Evolutionary conservation across 2,797 vertebrate genomes (phyloP), one percentile per base, ranked within the genome.

Genomic region (Sebastiscus albofasciatus): DNA sequence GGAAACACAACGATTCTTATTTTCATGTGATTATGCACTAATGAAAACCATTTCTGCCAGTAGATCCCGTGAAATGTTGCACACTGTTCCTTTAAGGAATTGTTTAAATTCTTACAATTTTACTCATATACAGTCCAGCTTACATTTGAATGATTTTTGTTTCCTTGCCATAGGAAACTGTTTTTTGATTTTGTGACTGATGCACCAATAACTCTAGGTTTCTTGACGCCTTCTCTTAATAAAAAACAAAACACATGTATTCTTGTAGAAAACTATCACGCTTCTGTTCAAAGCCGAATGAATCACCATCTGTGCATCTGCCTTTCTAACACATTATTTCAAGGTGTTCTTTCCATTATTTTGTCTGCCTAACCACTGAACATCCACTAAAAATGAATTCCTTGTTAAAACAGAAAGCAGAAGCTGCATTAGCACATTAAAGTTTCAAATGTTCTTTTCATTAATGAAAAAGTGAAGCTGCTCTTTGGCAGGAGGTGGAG

Each of bases 341-440:
- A 59, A 49, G 16, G 22, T 13, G 16, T 54, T 39, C 59, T 72
- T 66, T 64, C 60, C 6, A 14, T 59, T 29, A 31, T 77, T 67
- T 58, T 26, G 52, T 13, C 34, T 33, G 6, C 14, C 8, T 9
- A 34, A 42, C 4, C 7, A 55, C 22, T 62, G 16, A 81, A 42
- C 34, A 67, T 33, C 13, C 55, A 52, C 33, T 71, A 6, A 80
- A 71, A 75, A 72, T 66, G 1, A 74, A 39, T 61, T 81, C 33
- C 56, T 8, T 12, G 20, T 29, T 42, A 68, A 80, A 80, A 71
- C 61, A 83, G 8, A 69, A 26, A 14, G 22, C 29, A 80, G 24
- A 58, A n/a, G 20, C 27, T 64, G 69, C 61, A 78, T 81, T 67
- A 72, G 67, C 66, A 77, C 65, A 79, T 83, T 33, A 18, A 87